A percentile compares a stretch with the other conserved stretches of the same genome.
Evolutionary conservation across 2,113 vertebrate species (phyloP).

Genomic region (Eublepharis macularius): DNA sequence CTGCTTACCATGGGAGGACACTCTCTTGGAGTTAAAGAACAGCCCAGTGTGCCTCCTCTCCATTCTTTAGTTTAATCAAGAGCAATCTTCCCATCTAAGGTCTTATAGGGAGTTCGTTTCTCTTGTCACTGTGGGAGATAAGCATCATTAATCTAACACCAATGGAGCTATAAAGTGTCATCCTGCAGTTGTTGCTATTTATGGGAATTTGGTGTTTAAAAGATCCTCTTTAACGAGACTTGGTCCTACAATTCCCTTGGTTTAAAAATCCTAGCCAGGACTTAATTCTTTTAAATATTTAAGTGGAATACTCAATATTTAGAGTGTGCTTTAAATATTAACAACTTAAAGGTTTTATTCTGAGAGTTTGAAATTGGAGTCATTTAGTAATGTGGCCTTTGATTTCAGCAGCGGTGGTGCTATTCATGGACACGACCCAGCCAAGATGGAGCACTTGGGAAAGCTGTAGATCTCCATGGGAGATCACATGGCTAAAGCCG

Average conservation of each 20-base stretch:
- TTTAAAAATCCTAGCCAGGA: slow-evolving; percentile 39
- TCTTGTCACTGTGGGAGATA: background rate
- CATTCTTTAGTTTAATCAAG: background rate
- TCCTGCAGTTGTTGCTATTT: background rate
- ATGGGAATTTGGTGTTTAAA: slow-evolving; percentile 9
- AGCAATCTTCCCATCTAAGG: background rate
- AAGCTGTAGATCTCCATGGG: background rate
- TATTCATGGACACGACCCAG: background rate
- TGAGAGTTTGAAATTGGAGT: background rate
- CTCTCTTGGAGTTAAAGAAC: background rate
- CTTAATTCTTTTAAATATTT: slow-evolving; percentile 59
- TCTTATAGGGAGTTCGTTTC: background rate
- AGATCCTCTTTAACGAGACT: slow-evolving; percentile 45
- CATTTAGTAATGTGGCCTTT: background rate
- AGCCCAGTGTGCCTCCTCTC: rapidly evolving
- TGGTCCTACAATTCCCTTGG: background rate
- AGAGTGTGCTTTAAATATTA: slow-evolving; percentile 54
- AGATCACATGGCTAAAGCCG: background rate
- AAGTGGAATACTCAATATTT: slow-evolving; percentile 32
- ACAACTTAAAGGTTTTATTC: slow-evolving; percentile 1
- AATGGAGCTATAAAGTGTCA: background rate
- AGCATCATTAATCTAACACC: background rate
- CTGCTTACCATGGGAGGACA: rapidly evolving
- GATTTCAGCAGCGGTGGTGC: background rate
- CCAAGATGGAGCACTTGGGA: background rate